Base-by-base conservation (phyloP, 2,113 vertebrate species). In the Tamias sibiricus region DNA sequence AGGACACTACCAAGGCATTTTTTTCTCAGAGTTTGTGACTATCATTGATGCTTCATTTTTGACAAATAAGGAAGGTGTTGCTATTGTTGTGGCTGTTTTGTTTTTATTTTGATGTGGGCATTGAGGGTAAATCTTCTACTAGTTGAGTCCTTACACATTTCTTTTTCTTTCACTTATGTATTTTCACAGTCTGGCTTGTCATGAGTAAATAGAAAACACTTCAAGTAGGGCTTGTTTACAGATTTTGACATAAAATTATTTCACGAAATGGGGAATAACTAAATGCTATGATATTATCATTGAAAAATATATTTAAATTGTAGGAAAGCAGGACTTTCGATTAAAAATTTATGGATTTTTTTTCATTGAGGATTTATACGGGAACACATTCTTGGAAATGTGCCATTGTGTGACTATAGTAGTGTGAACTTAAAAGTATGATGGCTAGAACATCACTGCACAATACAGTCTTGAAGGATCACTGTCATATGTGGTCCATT, bases 171-270 rank as follows among this genome's bases (percentile, higher is more conserved):
- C 20, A 72, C 32, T 57, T 28, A 72, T 11, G 2, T 79, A 64
- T 57, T 79, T 84, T 84, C 28, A 71, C 47, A 9, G 0, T 52
- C 7, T 77, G 26, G 8, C 7, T 94, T 94, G 9, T 35, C 10
- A 62, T 35, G 40, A 84, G 22, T 30, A 85, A 19, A 32, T 37
- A 79, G 80, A 89, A 84, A 35, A 84, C 19, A 86, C 6, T 47
- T 79, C 13, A 92, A 40, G 44, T 26, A 64, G 11, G 79, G 24
- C 1, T 4, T 49, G 54, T 69, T 87, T 91, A 52, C 6, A 40
- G 17, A 79, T 64, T 92, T 83, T 84, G 44, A 84, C 40, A 22
- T 66, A 74, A 74, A 40, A 40, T 11, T 84, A 40, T 77, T 94
- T 64, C 2, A 37, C 30, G 32, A 77, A 4, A 71, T 44, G 69